These are phyloP conservation scores for Pituophis catenifer DNA, from an alignment of 2,113 vertebrate species.

Conservation along the genomic window DNA sequence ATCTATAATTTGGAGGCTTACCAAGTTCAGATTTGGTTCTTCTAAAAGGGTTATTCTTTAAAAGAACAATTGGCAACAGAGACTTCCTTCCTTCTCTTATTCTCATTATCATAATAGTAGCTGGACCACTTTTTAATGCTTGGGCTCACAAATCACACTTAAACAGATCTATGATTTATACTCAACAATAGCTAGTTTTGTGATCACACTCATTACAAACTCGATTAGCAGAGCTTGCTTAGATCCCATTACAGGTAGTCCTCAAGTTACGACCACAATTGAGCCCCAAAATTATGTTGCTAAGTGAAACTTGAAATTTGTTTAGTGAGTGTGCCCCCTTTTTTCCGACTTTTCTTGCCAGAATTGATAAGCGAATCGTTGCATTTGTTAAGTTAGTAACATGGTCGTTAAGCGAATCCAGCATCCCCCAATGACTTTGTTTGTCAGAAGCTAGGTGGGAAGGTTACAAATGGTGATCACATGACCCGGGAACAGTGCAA, in stretches of 20 bases:
- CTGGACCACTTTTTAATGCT: background rate
- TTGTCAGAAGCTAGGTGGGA: too few relatives aligned
- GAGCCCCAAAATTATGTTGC: background rate
- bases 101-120: background rate
- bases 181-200: background rate
- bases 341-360: background rate
- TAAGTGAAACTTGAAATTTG: background rate
- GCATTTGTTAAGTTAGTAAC: background rate
- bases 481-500: background rate
- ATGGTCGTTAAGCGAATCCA: background rate
- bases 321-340: background rate
- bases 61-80: background rate
- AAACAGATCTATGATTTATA: background rate
- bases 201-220: background rate
- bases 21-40: background rate
- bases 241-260: background rate
- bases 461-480: background rate
- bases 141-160: background rate
- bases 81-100: background rate
- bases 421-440: background rate
- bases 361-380: background rate
- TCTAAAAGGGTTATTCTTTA: background rate
- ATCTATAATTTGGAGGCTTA: background rate
- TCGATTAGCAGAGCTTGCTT: background rate
- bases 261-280: background rate